Evolutionary conservation across 2,113 vertebrate genomes (phyloP).

Genomic region (Pachypanchax playfairii): DNA sequence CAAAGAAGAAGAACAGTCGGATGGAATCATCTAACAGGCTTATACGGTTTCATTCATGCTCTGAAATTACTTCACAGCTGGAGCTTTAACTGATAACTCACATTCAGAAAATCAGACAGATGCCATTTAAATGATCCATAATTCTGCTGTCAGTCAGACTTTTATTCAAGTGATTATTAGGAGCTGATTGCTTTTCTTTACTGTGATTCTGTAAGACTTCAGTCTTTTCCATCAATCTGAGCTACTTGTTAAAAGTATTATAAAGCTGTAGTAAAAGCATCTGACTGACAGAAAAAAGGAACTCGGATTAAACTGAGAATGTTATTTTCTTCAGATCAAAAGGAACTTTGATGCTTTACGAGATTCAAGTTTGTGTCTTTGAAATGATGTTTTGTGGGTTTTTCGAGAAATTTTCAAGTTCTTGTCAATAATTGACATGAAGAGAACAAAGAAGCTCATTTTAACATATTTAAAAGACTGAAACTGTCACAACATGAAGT

Average conservation of each 20-base stretch:
- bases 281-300: background rate
- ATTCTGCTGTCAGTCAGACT: background rate
- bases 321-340: background rate
- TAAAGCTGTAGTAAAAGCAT: background rate
- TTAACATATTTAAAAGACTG: background rate
- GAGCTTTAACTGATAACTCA: background rate
- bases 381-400: background rate
- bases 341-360: background rate
- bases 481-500: too few species aligned
- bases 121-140: background rate
- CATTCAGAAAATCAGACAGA: slow-evolving; percentile 2
- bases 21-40: slow-evolving; percentile 18
- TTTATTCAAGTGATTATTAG: background rate
- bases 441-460: background rate
- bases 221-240: background rate
- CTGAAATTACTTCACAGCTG: slow-evolving; percentile 17
- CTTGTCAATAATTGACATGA: background rate
- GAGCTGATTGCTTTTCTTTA: background rate
- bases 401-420: background rate
- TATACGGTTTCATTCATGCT: slow-evolving; percentile 28
- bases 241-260: background rate
- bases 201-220: background rate
- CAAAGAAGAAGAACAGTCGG: background rate
- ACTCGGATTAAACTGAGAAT: background rate
- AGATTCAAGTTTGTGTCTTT: background rate